Percentiles rank a stretch among this genome's conserved stretches.
These are phyloP conservation scores for Mythimna pallens DNA, from an alignment of 2,888 invertebrate genomes.

Conservation along the genomic window DNA sequence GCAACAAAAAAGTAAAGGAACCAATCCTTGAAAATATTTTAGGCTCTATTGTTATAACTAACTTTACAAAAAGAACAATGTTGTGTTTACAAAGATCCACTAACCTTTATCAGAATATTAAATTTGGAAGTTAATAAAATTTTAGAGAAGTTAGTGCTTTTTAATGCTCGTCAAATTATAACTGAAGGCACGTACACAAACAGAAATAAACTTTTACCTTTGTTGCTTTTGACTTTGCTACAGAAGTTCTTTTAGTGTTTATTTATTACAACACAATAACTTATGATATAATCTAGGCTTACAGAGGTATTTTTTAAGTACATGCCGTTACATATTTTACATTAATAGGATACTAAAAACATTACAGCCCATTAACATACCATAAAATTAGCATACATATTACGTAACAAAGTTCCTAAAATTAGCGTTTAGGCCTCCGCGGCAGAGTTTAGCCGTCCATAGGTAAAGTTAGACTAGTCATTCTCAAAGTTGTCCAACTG, in stretches of 20 bases:
- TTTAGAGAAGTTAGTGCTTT: conserved; percentile 8
- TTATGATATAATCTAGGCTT: background rate
- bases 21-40: too few relatives aligned
- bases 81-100: background rate
- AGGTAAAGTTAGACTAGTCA: conserved; percentile 46
- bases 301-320: background rate
- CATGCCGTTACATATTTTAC: background rate
- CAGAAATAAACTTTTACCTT: background rate
- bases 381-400: conserved; percentile 64
- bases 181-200: conserved; percentile 4
- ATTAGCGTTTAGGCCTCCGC: conserved; percentile 36
- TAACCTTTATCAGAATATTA: background rate
- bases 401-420: conserved; percentile 54
- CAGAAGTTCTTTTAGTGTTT: background rate
- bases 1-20: too few relatives aligned
- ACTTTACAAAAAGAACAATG: background rate
- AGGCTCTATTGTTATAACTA: background rate
- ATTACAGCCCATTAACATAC: conserved; percentile 32
- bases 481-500: background rate
- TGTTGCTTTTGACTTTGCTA: background rate
- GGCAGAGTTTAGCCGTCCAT: conserved; percentile 24
- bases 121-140: conserved; percentile 23
- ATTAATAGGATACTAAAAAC: conserved; percentile 18
- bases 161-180: conserved; percentile 22
- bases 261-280: background rate